phyloP scores from a whole-genome alignment of 2,113 vertebrate species.

The Alouatta palliata region DNA sequence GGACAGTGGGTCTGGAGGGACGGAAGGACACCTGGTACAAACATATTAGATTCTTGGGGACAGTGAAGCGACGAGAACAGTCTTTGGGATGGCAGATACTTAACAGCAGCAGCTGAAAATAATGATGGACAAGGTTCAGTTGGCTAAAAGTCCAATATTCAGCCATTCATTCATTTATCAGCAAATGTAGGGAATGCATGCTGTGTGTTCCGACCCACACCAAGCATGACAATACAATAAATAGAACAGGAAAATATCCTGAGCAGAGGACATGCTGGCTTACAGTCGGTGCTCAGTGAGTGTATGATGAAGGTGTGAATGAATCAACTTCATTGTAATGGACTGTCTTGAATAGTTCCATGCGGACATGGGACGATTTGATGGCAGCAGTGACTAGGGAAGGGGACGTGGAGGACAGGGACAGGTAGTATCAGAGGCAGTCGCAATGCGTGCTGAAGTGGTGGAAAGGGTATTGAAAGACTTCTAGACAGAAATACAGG shows the following conservation, averaged over 20 bases:
- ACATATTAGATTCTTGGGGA: not conserved
- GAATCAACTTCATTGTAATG: not conserved
- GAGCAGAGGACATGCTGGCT: not conserved
- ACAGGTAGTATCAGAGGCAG: too few species aligned
- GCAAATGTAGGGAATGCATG: not conserved
- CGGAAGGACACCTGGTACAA: not conserved
- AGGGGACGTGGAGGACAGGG: fast-evolving
- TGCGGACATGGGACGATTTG: not conserved
- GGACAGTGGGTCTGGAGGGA: not conserved
- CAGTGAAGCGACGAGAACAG: not conserved
- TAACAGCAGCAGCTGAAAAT: not conserved
- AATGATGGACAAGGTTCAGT: too few species aligned
- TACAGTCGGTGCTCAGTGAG: not conserved
- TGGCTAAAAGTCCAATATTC: not conserved
- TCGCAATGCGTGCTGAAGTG: not conserved
- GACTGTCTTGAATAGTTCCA: not conserved
- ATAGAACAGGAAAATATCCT: not conserved
- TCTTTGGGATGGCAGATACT: not conserved
- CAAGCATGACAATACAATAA: not conserved
- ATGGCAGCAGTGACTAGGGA: not conserved
- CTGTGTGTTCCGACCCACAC: not conserved
- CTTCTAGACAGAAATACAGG: not conserved
- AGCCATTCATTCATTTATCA: not conserved
- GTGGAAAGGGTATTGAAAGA: not conserved
- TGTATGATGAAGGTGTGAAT: too few species aligned